Evolutionary conservation across 2,797 vertebrate genomes (phyloP), one percentile per base, ranked within the genome.

Genomic region (Picus viridis): DNA sequence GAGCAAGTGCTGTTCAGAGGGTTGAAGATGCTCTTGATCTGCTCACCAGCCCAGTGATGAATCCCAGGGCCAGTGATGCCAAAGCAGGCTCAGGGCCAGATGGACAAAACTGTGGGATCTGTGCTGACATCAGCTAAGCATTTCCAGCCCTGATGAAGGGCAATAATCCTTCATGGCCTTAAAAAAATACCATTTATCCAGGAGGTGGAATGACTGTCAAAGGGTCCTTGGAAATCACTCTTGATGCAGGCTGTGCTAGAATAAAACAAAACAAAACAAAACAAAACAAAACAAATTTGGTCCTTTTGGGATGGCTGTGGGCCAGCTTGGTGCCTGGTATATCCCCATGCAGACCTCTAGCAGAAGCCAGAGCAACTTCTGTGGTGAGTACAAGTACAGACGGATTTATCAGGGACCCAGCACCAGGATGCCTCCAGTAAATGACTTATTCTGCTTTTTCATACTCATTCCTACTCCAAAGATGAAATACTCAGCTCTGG

Each of bases 11-110:
- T 56, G 26, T 9, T 73, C 69, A 57, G 45, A 11, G 2, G 8
- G 30, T 43, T 56, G 39, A 57, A 16, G 71, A n/a, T 43, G 49
- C 54, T 74, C 82, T 17, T 2, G 3, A 16, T 51, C 68, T 68
- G 47, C 53, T 58, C 74, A 13, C 58, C 10, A 12, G 32, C 1
- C 32, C 62, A 47, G 0, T 0, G 1, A 32, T 2, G 2, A 34
- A 16, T 7, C 58, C 74, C 2, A 1, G 54, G 69, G 49, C 45
- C 62, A 17, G 57, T 6, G 10, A 16, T 6, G 29, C 26, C 61
- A 10, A n/a, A 24, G 65, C 70, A 83, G 53, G 51, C 17, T 67
- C 36, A 16, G 0, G 12, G 67, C 27, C 82, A 84, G 67, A 71
- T 27, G 70, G 90, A 30, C 70, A 41, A 0, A 0, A 1, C 9